Conservation (phyloP, 2,113 vertebrate genomes). For the Phycodurus eques region DNA sequence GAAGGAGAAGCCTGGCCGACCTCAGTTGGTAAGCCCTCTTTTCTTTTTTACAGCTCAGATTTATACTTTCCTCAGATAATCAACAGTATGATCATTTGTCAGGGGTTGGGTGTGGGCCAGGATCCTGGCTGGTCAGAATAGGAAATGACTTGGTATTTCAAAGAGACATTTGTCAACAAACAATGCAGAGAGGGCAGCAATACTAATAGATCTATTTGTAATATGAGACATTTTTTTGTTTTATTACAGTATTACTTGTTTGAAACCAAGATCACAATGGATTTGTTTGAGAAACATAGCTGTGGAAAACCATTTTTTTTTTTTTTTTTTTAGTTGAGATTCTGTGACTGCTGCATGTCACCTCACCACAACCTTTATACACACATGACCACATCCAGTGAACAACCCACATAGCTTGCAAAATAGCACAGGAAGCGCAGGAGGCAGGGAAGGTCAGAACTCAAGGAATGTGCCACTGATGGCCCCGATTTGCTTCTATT, state of each 20-base stretch:
- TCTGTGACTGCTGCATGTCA: slow-evolving; percentile 4
- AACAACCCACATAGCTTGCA: slow-evolving; percentile 25
- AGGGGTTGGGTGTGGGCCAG: slow-evolving; percentile 43
- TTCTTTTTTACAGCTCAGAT: slow-evolving; percentile 53
- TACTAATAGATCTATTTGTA: no score
- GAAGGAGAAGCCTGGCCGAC: slow-evolving; percentile 41
- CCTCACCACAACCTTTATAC: slow-evolving; percentile 28
- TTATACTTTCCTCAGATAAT: slow-evolving; percentile 68
- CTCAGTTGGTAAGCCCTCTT: slow-evolving; percentile 29
- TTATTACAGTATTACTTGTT: slow-evolving; percentile 4
- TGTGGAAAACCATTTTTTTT: slow-evolving; percentile 12
- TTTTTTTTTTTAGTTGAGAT: slow-evolving; percentile 2
- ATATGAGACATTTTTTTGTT: no score
- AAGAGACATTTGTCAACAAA: slow-evolving; percentile 41
- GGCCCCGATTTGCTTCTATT: slow-evolving; percentile 69
- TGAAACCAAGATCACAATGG: slow-evolving; percentile 4
- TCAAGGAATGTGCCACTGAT: slow-evolving; percentile 70
- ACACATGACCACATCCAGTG: slow-evolving; percentile 29
- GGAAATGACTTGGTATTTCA: slow-evolving; percentile 12
- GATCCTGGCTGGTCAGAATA: slow-evolving; percentile 47
- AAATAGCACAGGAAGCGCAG: slow-evolving; percentile 12
- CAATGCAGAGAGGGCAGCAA: background rate
- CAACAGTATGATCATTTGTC: slow-evolving; percentile 64
- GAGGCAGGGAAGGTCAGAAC: slow-evolving; percentile 68
- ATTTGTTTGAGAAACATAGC: slow-evolving; percentile 11